phyloP scores from a whole-genome alignment of 2,888 invertebrate genomes.

The Drosophila monieri region DNA sequence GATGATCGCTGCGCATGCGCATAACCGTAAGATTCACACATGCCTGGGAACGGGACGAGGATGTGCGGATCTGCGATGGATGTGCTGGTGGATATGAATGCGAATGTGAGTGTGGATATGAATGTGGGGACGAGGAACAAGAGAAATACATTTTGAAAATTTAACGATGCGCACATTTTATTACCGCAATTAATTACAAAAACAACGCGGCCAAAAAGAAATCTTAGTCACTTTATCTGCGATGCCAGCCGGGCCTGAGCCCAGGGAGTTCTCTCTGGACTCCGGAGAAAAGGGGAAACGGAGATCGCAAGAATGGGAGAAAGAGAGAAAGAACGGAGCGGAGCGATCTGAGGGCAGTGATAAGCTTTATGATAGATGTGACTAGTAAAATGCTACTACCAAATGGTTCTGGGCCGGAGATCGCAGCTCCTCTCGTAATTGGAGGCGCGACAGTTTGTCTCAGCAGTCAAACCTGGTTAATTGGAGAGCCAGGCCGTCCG shows the following conservation, averaged over 20 bases:
- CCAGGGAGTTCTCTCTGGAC: constrained; percentile 1
- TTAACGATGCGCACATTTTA: constrained; percentile 82
- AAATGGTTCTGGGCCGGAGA: constrained; percentile 65
- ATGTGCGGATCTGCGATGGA: constrained; percentile 19
- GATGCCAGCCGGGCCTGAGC: constrained; percentile 22
- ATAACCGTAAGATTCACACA: constrained; percentile 75
- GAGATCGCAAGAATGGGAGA: constrained; percentile 3
- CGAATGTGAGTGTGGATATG: constrained; percentile 27
- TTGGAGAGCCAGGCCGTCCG: constrained; percentile 44
- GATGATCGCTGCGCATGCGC: constrained; percentile 49
- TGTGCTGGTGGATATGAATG: constrained; percentile 11
- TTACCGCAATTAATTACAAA: constrained; percentile 82
- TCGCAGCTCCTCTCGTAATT: constrained; percentile 60
- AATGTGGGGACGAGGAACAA: constrained; percentile 43
- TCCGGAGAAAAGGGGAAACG: constrained; percentile 8
- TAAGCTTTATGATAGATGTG: constrained; percentile 78
- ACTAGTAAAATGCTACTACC: constrained; percentile 79
- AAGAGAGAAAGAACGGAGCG: constrained; percentile 18
- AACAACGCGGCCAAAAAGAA: constrained; percentile 65
- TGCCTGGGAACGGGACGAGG: constrained; percentile 38
- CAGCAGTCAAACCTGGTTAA: constrained; percentile 64
- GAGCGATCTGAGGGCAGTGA: constrained; percentile 48
- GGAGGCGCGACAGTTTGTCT: constrained; percentile 74
- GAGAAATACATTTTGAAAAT: constrained; percentile 77
- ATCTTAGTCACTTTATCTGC: constrained; percentile 63